These are phyloP conservation scores for Pithys albifrons DNA, from an alignment of 2,113 vertebrate genomes.

Conservation along the genomic window DNA sequence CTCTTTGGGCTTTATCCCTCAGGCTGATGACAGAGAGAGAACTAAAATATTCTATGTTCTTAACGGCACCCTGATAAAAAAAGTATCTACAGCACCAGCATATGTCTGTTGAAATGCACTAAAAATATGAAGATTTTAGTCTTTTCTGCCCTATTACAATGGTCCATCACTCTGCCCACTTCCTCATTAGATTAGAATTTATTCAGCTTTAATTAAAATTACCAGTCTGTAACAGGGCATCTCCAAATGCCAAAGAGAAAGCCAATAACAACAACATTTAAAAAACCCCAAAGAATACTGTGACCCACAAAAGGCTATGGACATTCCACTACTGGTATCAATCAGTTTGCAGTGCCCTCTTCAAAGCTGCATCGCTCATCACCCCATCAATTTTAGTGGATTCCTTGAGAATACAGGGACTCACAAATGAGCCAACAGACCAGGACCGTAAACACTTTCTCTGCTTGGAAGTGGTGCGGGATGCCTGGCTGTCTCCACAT, in stretches of 20 bases:
- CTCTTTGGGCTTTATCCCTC: background rate
- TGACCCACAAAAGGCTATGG: background rate
- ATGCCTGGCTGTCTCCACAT: background rate
- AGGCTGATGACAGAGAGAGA: background rate
- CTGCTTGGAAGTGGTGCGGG: background rate
- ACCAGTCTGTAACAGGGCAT: background rate
- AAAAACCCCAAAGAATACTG: background rate
- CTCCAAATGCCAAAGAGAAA: background rate
- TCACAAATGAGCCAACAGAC: background rate
- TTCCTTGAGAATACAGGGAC: background rate
- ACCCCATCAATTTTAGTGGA: background rate
- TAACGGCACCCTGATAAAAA: background rate
- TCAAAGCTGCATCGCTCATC: background rate
- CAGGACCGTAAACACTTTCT: background rate
- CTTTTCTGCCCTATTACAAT: background rate
- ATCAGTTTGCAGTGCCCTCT: background rate
- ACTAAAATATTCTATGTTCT: background rate
- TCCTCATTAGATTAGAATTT: background rate
- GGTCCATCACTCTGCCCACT: background rate
- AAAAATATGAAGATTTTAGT: background rate
- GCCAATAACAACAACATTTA: background rate
- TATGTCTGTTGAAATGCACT: background rate
- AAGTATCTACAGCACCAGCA: background rate
- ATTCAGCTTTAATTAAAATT: background rate
- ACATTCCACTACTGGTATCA: fast-evolving